Base-by-base conservation (phyloP, 1,140 invertebrate species). In the Dreissena polymorpha region DNA sequence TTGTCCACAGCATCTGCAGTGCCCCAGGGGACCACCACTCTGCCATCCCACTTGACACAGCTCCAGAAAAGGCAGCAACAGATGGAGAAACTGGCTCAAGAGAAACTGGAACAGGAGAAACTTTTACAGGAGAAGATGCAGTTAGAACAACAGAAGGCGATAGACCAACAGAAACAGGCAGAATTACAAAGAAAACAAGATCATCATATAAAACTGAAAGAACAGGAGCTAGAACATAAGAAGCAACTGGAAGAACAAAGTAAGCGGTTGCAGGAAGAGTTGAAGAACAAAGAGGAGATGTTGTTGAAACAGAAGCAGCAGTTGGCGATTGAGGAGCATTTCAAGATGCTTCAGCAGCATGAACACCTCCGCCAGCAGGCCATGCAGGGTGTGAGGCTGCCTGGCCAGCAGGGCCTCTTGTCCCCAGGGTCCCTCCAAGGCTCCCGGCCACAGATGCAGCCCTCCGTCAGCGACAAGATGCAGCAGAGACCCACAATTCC, bases 311-410 rank as follows among this genome's bases (percentile, higher is more conserved):
- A 23, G 14, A 55, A 64, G 39, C 87, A 87, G 63, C 87, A n/a
- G n/a, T n/a, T n/a, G n/a, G n/a, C n/a, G n/a, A n/a, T n/a, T n/a
- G n/a, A n/a, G n/a, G n/a, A n/a, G n/a, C n/a, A n/a, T n/a, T n/a
- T n/a, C n/a, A n/a, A n/a, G n/a, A n/a, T n/a, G n/a, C n/a, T n/a
- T n/a, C n/a, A 87, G 39, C 87, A 88, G 16, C 77, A 87, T 25
- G 67, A 81, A 64, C 63, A 87, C 39, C 85, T 85, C 27, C 83
- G 82, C 64, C 87, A 86, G 75, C 87, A 85, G 79, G 83, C 87
- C 57, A 39, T 77, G 12, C 21, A 83, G 53, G 86, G 57, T 10
- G 64, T 23, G 10, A 49, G 50, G 25, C 78, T 71, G 39, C 63
- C 60, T 8, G 65, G 65, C 21, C 75, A 78, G 60, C 79, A 73